These are phyloP conservation scores for Remorina albescens DNA, from an alignment of 2,797 vertebrate species.

Conservation along the genomic window DNA sequence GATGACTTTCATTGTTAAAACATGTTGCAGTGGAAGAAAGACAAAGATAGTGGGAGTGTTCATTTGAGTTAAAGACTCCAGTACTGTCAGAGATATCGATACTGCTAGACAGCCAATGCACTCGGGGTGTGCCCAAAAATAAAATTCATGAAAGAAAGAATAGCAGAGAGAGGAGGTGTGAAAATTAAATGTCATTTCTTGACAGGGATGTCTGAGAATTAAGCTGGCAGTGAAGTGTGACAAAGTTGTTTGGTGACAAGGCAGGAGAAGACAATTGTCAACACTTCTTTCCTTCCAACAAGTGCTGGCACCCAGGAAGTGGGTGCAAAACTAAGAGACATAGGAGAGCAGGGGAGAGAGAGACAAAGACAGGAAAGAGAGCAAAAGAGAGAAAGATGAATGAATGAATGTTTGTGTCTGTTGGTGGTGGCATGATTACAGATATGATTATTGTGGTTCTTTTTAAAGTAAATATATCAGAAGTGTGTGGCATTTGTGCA, in stretches of 20 bases:
- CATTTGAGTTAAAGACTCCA: conserved; percentile 69
- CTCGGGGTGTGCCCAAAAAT: conserved; percentile 71
- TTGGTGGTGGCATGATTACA: conserved; percentile 24
- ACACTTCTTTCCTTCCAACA: conserved; percentile 82
- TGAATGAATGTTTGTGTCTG: conserved; percentile 16
- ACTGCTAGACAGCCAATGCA: conserved; percentile 72
- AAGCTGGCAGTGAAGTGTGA: conserved; percentile 85
- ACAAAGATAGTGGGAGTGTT: conserved; percentile 67
- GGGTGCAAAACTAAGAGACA: conserved; percentile 68
- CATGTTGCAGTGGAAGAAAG: conserved; percentile 55
- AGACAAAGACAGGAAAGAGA: background rate
- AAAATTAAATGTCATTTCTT: conserved; percentile 87
- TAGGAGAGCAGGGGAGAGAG: conserved; percentile 50
- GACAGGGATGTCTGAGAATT: conserved; percentile 84
- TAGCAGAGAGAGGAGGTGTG: conserved; percentile 79
- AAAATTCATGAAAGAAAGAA: conserved; percentile 74
- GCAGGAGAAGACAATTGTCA: conserved; percentile 84
- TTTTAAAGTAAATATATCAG: conserved; percentile 34
- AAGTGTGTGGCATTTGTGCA: conserved; percentile 22
- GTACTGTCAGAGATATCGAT: conserved; percentile 77
- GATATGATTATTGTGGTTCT: conserved; percentile 24
- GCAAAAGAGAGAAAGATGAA: background rate
- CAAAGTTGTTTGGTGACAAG: conserved; percentile 85
- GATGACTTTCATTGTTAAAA: conserved; percentile 59
- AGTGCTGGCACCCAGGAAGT: conserved; percentile 73